Conservation (phyloP, 2,888 invertebrate genomes). For the Eutolmus rufibarbis region DNA sequence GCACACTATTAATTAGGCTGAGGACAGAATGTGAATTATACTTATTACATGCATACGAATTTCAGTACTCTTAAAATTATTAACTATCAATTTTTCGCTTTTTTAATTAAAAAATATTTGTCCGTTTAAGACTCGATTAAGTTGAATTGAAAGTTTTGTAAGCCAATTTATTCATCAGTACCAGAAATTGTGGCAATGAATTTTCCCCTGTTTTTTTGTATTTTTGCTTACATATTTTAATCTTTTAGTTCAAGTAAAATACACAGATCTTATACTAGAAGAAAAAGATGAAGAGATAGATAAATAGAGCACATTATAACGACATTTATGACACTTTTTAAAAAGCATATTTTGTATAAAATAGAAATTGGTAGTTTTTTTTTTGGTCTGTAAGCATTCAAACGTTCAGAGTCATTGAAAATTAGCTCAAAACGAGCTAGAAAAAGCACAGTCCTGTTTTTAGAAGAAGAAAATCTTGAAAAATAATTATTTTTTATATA, state of each 20-base stretch:
- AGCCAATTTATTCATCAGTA: too few relatives aligned
- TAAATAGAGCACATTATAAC: not conserved
- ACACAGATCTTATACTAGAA: not conserved
- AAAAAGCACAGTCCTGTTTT: not conserved
- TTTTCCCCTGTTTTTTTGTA: too few relatives aligned
- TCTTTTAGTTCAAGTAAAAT: too few relatives aligned
- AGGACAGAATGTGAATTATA: not conserved
- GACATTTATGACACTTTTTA: not conserved
- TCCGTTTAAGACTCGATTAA: not conserved
- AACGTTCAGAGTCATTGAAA: not conserved
- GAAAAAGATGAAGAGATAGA: not conserved
- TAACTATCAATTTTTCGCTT: not conserved
- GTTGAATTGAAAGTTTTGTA: too few relatives aligned
- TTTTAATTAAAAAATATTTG: not conserved
- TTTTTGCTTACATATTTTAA: too few relatives aligned
- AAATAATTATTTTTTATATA: not conserved
- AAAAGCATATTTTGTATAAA: not conserved
- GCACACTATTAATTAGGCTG: not conserved
- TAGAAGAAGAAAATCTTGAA: not conserved
- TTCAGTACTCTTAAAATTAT: not conserved
- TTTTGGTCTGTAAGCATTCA: not conserved
- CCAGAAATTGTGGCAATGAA: too few relatives aligned
- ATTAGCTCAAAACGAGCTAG: not conserved
- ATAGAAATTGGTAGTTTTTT: not conserved
- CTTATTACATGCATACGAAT: too few relatives aligned